These are phyloP conservation scores for Brachionus asplanchnoidis DNA, from an alignment of 1,140 invertebrate genomes.

Conservation along the genomic window DNA sequence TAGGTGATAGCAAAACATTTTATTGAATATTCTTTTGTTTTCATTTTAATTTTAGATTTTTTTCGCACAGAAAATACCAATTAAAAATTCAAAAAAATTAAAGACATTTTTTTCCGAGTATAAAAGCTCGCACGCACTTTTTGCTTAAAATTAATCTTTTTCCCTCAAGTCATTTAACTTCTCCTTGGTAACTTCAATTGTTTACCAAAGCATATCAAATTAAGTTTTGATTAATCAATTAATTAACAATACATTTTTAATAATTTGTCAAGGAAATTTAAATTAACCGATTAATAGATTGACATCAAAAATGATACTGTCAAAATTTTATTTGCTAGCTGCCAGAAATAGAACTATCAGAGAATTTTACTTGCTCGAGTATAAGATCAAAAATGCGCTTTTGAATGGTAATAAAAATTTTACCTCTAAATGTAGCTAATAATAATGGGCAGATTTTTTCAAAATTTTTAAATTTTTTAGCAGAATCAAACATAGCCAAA, in stretches of 20 bases:
- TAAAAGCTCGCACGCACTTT: background rate
- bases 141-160: background rate
- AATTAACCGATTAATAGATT: background rate
- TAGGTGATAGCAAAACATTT: too few species aligned
- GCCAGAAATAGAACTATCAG: constrained; percentile 9
- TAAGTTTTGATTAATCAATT: background rate
- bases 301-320: background rate
- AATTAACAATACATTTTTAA: background rate
- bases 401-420: constrained; percentile 5
- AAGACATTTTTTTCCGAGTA: background rate
- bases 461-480: background rate
- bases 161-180: background rate
- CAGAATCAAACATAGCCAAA: background rate
- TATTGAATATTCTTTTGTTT: too few species aligned
- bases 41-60: too few species aligned
- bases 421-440: background rate
- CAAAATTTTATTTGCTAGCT: background rate
- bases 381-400: constrained; percentile 29
- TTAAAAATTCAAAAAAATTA: background rate
- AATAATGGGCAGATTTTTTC: background rate
- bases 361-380: constrained; percentile 2
- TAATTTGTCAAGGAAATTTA: background rate
- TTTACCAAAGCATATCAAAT: background rate
- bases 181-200: background rate
- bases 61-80: background rate